Percentiles rank a stretch among this genome's conserved stretches.
Evolutionary conservation across 1,140 invertebrate species (phyloP).

Genomic region (Cydia amplana): DNA sequence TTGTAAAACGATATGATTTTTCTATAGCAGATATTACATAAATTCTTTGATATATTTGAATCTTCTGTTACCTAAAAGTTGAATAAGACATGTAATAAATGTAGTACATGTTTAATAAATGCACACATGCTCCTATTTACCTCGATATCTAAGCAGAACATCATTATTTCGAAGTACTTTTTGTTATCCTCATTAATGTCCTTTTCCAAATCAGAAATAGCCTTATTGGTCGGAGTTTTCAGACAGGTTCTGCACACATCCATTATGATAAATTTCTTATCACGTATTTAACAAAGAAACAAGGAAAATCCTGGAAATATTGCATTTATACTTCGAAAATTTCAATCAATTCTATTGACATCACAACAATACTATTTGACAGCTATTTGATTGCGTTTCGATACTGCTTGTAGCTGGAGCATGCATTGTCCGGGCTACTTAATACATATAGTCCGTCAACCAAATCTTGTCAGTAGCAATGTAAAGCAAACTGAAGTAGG

Average conservation of each 20-base stretch:
- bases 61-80: slow-evolving; percentile 49
- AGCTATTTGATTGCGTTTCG: not conserved
- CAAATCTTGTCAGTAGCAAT: too few relatives aligned
- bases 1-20: slow-evolving; percentile 58
- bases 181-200: slow-evolving; percentile 46
- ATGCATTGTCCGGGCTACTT: not conserved
- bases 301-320: not conserved
- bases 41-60: slow-evolving; percentile 48
- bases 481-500: too few relatives aligned
- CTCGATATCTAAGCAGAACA: slow-evolving; percentile 63
- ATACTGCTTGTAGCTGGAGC: not conserved
- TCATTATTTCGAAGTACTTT: slow-evolving; percentile 51
- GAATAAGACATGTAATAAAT: not conserved
- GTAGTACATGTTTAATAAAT: not conserved
- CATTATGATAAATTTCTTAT: slow-evolving; percentile 36
- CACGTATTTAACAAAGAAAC: not conserved
- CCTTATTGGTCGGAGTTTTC: slow-evolving; percentile 41
- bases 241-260: slow-evolving; percentile 55
- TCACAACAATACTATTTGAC: not conserved
- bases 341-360: not conserved
- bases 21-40: slow-evolving; percentile 56
- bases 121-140: slow-evolving; percentile 39
- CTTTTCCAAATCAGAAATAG: slow-evolving; percentile 48
- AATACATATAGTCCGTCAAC: too few relatives aligned
- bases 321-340: not conserved